These are phyloP conservation scores for Colletes collaris DNA, from an alignment of 2,888 invertebrate species.

Conservation along the genomic window DNA sequence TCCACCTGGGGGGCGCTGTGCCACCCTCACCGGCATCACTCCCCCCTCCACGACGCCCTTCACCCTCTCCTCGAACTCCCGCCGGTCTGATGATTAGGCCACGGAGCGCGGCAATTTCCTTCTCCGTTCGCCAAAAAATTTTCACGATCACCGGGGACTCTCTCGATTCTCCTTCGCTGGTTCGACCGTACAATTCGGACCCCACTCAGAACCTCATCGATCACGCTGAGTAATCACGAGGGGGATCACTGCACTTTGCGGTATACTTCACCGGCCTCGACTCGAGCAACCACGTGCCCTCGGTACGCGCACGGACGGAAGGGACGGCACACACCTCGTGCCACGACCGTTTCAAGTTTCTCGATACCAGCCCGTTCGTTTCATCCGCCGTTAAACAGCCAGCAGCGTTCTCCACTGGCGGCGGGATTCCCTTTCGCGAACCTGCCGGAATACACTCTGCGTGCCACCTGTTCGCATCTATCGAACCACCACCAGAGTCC, in stretches of 20 bases:
- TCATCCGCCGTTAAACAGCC: constrained; percentile 2
- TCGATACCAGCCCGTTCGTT: constrained; percentile 15
- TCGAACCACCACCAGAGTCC: constrained; percentile 1
- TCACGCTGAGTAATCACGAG: neutral
- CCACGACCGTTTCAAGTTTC: constrained; percentile 35
- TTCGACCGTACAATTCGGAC: no score
- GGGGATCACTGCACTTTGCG: constrained; percentile 19
- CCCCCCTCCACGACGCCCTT: constrained; percentile 82
- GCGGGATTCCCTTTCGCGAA: neutral
- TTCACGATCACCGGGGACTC: no score
- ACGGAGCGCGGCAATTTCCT: constrained; percentile 45
- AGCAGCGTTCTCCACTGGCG: no score
- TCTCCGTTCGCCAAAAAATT: neutral
- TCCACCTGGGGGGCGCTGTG: constrained; percentile 87
- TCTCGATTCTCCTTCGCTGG: no score
- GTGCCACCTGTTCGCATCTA: constrained; percentile 53
- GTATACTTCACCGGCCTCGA: constrained; percentile 8
- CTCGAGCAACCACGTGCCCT: constrained; percentile 43
- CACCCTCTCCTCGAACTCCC: constrained; percentile 76
- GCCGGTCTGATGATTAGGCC: constrained; percentile 46
- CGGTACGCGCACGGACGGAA: constrained; percentile 48
- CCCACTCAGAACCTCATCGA: no score
- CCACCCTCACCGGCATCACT: constrained; percentile 84
- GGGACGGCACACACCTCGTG: constrained; percentile 32
- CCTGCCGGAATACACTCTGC: neutral